Base-by-base conservation (phyloP, 2,113 vertebrate species). In the Capricornis sumatraensis region DNA sequence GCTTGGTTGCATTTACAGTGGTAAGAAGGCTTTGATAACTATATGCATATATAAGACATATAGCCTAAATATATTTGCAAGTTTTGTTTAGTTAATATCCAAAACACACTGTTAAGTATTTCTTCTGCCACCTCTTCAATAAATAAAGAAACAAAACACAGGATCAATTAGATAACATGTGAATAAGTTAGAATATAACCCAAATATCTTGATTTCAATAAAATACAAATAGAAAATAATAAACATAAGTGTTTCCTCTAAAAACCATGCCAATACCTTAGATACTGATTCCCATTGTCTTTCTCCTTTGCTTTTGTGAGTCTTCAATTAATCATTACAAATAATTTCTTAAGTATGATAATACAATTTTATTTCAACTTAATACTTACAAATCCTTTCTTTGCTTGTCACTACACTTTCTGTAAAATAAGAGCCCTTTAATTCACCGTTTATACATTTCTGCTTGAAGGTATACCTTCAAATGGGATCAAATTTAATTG, bases 401-500 rank as follows among this genome's bases (percentile, higher is more conserved):
- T 96, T 96, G 94, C 97, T 97, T 97, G 92, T 98, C 95, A 97
- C 84, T 82, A 97, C 50, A 67, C 81, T 97, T 97, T 82, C 89
- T 98, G 93, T 98, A 98, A 95, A 98, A 97, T 94, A 98, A 97
- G 91, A 95, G 45, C 83, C 95, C 86, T 97, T 98, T 97, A 97
- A 97, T 97, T 98, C 36, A 21, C 79, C 89, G 82, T 98, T 97
- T 93, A 96, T 91, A 96, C 55, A 71, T 97, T 97, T 97, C 67
- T 98, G 97, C 97, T 97, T 98, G 91, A 97, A 98, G 95, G 93
- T 96, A 95, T 95, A 98, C 97, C 96, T 97, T 97, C 89, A 95
- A 95, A 97, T 97, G 97, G n/a, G 94, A 97, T 97, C 97, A 98
- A 97, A 96, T 89, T 98, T 98, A 98, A 98, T 98, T 98, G 97